These are phyloP conservation scores for Ooceraea biroi DNA, from an alignment of 1,140 invertebrate species.

Conservation along the genomic window DNA sequence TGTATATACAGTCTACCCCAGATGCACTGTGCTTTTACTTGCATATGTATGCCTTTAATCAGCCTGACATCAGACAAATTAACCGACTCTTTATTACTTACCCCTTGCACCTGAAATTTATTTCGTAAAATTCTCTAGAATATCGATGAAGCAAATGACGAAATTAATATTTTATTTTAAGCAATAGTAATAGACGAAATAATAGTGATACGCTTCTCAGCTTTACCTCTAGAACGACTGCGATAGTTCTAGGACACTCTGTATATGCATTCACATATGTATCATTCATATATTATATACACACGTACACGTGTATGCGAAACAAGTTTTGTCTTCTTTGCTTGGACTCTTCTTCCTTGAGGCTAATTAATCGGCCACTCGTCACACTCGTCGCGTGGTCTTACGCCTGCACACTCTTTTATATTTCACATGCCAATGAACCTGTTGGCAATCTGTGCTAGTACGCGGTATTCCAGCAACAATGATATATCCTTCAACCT, in stretches of 20 bases:
- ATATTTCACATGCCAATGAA: conserved; percentile 94
- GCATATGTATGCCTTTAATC: not conserved
- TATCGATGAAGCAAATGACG: not conserved
- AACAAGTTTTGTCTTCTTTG: not conserved
- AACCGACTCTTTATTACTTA: not conserved
- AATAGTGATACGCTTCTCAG: not conserved
- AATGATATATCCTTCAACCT: conserved; percentile 95
- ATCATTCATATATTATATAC: not conserved
- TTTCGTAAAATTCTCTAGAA: not conserved
- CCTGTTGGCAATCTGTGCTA: conserved; percentile 93
- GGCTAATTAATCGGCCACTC: too few species aligned
- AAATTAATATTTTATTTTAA: not conserved
- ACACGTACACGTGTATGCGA: not conserved
- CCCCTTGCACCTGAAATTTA: not conserved
- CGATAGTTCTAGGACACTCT: not conserved
- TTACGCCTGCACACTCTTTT: conserved; percentile 93
- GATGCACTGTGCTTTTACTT: not conserved
- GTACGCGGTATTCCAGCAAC: conserved; percentile 96
- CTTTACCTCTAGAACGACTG: not conserved
- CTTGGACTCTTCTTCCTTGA: conserved; percentile 23
- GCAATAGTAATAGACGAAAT: not conserved
- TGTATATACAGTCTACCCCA: conserved; percentile 16
- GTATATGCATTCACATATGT: too few species aligned
- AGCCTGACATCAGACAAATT: not conserved
- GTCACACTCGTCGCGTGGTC: too few species aligned